These are phyloP conservation scores for Potamarius usumacintae DNA, from an alignment of 2,113 vertebrate species.

Conservation along the genomic window DNA sequence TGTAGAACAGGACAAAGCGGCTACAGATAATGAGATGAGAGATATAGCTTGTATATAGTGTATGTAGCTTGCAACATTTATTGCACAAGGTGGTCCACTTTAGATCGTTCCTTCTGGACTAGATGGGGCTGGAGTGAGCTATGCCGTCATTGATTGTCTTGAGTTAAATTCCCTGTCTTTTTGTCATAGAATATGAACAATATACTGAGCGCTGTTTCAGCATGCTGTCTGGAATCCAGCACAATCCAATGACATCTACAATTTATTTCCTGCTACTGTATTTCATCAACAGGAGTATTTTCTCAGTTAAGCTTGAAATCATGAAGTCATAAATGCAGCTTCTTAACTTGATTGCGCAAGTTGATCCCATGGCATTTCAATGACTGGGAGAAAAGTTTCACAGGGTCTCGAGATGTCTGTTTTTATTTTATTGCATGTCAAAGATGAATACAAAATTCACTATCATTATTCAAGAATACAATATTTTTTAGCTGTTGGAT, in stretches of 20 bases:
- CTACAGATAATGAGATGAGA: too few species aligned
- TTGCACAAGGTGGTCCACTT: too few species aligned
- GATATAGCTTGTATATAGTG: too few species aligned
- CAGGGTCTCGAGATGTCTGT: slow-evolving; percentile 11
- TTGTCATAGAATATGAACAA: background rate
- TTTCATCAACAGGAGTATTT: slow-evolving; percentile 21
- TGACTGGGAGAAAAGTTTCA: background rate
- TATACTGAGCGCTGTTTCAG: background rate
- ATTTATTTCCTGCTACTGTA: slow-evolving; percentile 31
- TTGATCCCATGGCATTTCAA: slow-evolving; percentile 33
- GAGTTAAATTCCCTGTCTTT: slow-evolving; percentile 25
- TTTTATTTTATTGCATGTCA: slow-evolving; percentile 12
- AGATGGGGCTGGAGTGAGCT: too few species aligned
- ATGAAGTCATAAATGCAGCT: slow-evolving; percentile 40
- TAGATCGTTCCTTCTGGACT: too few species aligned
- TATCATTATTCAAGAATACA: slow-evolving; percentile 8
- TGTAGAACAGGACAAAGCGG: too few species aligned
- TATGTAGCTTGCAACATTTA: too few species aligned
- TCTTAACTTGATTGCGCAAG: slow-evolving; percentile 33
- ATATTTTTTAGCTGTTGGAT: background rate
- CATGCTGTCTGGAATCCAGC: background rate
- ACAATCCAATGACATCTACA: background rate
- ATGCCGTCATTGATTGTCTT: background rate
- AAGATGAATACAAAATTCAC: background rate
- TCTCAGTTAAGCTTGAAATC: slow-evolving; percentile 31